A percentile compares a stretch with the other conserved stretches of the same genome.
Evolutionary conservation across 2,797 vertebrate species (phyloP).

Genomic region (Potorous gilbertii): DNA sequence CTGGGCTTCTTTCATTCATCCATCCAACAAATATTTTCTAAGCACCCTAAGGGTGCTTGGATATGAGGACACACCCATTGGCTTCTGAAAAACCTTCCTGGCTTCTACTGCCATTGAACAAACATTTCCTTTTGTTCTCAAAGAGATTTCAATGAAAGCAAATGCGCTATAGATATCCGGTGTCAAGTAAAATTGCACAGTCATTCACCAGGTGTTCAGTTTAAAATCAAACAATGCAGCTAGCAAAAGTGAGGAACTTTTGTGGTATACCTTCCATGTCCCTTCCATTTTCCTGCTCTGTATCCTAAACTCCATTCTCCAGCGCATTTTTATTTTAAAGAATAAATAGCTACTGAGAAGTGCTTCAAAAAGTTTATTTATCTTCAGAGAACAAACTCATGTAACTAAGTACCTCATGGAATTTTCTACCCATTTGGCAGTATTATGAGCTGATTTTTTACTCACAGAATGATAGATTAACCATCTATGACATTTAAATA

Average conservation of each 20-base stretch:
- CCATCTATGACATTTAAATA: background rate
- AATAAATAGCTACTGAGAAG: background rate
- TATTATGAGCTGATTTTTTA: background rate
- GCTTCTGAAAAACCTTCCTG: constrained; percentile 12
- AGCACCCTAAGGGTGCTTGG: background rate
- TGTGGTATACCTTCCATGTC: background rate
- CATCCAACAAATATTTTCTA: background rate
- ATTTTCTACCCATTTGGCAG: background rate
- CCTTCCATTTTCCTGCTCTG: constrained; percentile 2
- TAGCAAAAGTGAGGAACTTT: constrained; percentile 18
- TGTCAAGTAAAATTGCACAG: constrained; percentile 60
- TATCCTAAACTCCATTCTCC: constrained; percentile 4
- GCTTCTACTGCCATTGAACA: constrained; percentile 50
- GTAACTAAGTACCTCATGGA: background rate
- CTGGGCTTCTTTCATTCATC: background rate
- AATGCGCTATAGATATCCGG: background rate
- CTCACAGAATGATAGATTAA: background rate
- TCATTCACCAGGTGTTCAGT: constrained; percentile 33
- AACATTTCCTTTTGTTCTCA: constrained; percentile 58
- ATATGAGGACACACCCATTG: background rate
- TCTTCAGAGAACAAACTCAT: background rate
- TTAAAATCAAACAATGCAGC: constrained; percentile 37
- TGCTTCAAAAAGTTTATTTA: background rate
- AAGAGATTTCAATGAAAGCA: constrained; percentile 51
- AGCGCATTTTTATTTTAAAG: constrained; percentile 33